These are phyloP conservation scores for Uloborus diversus DNA, from an alignment of 1,140 invertebrate genomes.

Conservation along the genomic window DNA sequence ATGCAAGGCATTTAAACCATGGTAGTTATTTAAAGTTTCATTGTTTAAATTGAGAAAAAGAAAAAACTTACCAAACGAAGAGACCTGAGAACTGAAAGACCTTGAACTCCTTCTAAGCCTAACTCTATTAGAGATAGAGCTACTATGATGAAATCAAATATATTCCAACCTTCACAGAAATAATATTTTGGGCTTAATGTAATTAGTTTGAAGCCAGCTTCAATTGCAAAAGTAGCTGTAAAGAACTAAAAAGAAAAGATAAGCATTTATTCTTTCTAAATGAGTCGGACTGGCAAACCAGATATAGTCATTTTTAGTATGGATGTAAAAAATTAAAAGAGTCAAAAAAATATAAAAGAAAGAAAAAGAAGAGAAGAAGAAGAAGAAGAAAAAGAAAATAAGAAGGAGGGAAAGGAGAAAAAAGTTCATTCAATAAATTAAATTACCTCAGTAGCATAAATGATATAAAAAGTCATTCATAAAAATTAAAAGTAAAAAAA, in stretches of 20 bases:
- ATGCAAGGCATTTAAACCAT: no score
- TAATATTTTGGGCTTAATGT: constrained; percentile 97
- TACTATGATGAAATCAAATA: constrained; percentile 98
- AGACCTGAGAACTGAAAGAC: constrained; percentile 95
- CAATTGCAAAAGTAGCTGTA: constrained; percentile 95
- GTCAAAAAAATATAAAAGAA: not conserved
- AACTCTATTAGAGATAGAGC: constrained; percentile 92
- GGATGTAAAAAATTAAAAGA: not conserved
- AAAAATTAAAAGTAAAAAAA: no score
- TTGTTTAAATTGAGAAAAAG: no score
- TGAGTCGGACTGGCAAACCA: constrained; percentile 12
- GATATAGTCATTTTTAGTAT: not conserved
- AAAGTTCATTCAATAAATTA: not conserved
- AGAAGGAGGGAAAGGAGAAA: not conserved
- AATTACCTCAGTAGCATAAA: no score
- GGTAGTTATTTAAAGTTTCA: no score
- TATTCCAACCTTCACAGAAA: constrained; percentile 99
- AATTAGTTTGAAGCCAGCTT: constrained; percentile 92
- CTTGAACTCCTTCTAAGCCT: constrained; percentile 88
- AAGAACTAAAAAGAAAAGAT: constrained; percentile 80
- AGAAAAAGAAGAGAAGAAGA: constrained; percentile 2
- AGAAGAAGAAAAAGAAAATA: constrained; percentile 3
- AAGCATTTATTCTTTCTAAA: constrained; percentile 46
- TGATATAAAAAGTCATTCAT: not conserved
- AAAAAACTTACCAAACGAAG: constrained; percentile 97